Percentiles rank a stretch among this genome's conserved stretches.
These are phyloP conservation scores for Neodiprion fabricii DNA, from an alignment of 1,140 invertebrate genomes.

Conservation along the genomic window DNA sequence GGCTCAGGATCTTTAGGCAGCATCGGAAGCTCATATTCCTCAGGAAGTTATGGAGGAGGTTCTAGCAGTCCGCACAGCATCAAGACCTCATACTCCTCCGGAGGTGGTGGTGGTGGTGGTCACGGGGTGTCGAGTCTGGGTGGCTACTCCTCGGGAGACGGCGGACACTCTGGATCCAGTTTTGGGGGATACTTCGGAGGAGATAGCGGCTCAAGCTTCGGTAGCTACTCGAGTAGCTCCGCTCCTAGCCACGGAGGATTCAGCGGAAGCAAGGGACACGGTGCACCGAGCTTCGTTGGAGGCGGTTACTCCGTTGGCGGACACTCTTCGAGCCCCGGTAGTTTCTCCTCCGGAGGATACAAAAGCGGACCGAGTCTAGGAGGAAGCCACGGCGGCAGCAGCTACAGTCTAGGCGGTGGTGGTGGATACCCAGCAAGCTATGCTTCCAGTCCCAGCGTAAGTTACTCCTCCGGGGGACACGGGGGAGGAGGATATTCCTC, in stretches of 20 bases:
- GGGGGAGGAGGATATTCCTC: not conserved
- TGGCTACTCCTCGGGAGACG: not conserved
- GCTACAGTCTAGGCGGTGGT: not conserved
- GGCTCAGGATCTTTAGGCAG: not conserved
- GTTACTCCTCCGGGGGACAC: constrained; percentile 2
- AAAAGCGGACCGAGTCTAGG: not conserved
- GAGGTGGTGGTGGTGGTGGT: not conserved
- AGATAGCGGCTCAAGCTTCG: constrained; percentile 4
- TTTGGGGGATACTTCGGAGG: constrained; percentile 15
- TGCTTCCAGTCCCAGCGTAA: not conserved
- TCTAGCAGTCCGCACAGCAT: too few species aligned
- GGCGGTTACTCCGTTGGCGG: constrained; percentile 11
- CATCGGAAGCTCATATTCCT: not conserved
- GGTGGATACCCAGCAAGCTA: constrained; percentile 8
- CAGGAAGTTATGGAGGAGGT: not conserved
- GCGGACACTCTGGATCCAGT: not conserved
- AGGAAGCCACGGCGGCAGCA: constrained; percentile 12
- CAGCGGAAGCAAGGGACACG: constrained; percentile 8
- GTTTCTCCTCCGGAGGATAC: constrained; percentile 13
- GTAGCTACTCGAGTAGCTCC: not conserved
- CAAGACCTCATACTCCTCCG: too few species aligned
- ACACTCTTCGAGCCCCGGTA: not conserved
- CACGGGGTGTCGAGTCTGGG: not conserved
- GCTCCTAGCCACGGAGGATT: not conserved
- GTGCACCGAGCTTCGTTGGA: not conserved